Percentiles rank a stretch among this genome's conserved stretches.
Evolutionary conservation across 2,113 vertebrate genomes (phyloP).

Genomic region (Montifringilla adamsi): DNA sequence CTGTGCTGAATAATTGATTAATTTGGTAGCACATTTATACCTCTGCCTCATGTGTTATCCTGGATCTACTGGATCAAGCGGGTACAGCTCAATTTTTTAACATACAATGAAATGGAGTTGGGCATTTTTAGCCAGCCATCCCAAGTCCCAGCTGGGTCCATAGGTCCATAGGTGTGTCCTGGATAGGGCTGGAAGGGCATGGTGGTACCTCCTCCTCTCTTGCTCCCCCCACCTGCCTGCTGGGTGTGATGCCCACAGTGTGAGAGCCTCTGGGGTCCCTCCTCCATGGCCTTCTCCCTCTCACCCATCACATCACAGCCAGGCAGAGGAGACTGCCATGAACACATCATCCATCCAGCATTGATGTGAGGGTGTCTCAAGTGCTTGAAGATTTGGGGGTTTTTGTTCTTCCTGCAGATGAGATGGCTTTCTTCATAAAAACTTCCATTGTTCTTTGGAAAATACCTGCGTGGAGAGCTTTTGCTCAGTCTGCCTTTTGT

Average conservation of each 20-base stretch:
- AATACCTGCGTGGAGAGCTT: not conserved
- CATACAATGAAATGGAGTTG: not conserved
- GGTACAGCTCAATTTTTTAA: not conserved
- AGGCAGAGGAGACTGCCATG: not conserved
- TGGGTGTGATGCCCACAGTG: too few relatives aligned
- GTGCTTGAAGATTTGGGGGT: not conserved
- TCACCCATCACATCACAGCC: not conserved
- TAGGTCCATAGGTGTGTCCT: rapidly evolving
- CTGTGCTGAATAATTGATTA: not conserved
- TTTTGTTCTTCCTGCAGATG: not conserved
- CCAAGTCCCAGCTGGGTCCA: not conserved
- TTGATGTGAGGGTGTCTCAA: not conserved
- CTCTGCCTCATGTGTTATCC: not conserved
- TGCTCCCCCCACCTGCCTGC: not conserved
- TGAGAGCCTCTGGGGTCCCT: not conserved
- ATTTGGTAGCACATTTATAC: not conserved
- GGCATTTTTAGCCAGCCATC: not conserved
- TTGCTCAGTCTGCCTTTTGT: not conserved
- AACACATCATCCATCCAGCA: rapidly evolving
- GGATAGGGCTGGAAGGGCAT: not conserved
- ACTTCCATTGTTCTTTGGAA: not conserved
- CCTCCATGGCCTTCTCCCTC: not conserved
- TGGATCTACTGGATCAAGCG: not conserved
- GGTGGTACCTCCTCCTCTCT: not conserved
- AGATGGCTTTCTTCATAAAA: not conserved